Evolutionary conservation across 2,797 vertebrate genomes (phyloP), one percentile per base, ranked within the genome.

Genomic region (Catharus ustulatus): DNA sequence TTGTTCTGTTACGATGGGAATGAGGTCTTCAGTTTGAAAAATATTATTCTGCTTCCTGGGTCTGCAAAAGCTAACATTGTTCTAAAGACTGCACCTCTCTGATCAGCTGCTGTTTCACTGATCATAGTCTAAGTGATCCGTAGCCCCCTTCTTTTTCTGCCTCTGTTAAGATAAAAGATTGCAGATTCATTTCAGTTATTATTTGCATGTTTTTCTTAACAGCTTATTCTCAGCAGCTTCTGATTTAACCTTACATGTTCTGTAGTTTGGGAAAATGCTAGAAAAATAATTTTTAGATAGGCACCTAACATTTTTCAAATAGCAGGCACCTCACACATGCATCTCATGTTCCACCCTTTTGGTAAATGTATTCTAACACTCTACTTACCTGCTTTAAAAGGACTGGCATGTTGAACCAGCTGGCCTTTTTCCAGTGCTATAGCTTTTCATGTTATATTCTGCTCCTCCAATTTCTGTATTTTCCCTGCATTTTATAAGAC

Each of bases 351-450:
- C 55, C 63, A 91, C n/a, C 69, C 84, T 93, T 93, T 83, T 76
- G 67, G 42, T 76, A 88, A 96, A 96, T 91, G 95, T 90, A 94
- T 95, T 94, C 90, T 87, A 88, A 93, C 77, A 89, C 54, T 94
- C 91, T 78, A 88, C 95, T 96, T 87, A 95, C 90, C 93, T 93
- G 67, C 88, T 95, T 96, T 95, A 95, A 94, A 94, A 94, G 84
- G 54, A 91, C 57, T 55, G 61, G 71, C 74, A 80, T 42, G 74
- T 93, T 96, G 95, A 96, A 95, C 88, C 78, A 93, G 90, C 49
- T 94, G 84, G 88, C 90, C 95, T 94, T 94, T 96, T 81, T 55
- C 64, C 59, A 77, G 55, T 6, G 23, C 86, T 94, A 59, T 20
- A 66, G 74, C 84, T 96, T 95, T 93, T 96, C 89, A 94, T 93